Conservation (phyloP, 2,888 invertebrate species). For the Drosophila barbarae region DNA sequence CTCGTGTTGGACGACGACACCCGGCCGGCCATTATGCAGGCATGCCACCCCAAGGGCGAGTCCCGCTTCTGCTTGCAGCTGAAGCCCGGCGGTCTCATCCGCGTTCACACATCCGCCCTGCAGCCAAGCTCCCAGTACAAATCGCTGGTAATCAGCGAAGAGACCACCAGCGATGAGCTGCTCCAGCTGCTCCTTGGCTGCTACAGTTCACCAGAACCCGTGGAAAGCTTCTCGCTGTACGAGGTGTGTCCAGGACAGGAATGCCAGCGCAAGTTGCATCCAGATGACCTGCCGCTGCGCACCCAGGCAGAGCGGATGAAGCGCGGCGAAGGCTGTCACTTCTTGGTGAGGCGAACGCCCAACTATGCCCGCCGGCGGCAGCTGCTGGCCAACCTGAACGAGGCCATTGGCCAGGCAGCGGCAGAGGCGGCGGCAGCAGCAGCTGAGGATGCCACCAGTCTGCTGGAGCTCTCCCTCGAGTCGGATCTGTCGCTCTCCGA, state of each 20-base stretch:
- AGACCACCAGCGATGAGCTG: slow-evolving; percentile 93
- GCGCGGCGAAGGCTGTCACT: slow-evolving; percentile 86
- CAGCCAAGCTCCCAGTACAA: slow-evolving; percentile 96
- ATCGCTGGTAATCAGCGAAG: slow-evolving; percentile 92
- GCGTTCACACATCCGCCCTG: slow-evolving; percentile 94
- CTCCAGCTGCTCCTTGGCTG: slow-evolving; percentile 91
- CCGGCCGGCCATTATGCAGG: slow-evolving; percentile 93
- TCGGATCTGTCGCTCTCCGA: slow-evolving; percentile 71
- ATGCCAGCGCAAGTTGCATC: slow-evolving; percentile 92
- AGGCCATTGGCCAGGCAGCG: slow-evolving; percentile 60
- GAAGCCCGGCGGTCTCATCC: slow-evolving; percentile 93
- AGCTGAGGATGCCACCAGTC: slow-evolving; percentile 63
- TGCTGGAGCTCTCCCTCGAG: slow-evolving; percentile 76
- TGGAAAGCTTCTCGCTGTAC: slow-evolving; percentile 92
- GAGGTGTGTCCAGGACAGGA: slow-evolving; percentile 91
- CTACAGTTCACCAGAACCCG: slow-evolving; percentile 90
- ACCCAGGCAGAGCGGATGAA: slow-evolving; percentile 88
- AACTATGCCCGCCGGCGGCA: slow-evolving; percentile 83
- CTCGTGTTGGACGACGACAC: slow-evolving; percentile 93
- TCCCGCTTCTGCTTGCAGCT: slow-evolving; percentile 94
- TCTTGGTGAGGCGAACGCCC: slow-evolving; percentile 89
- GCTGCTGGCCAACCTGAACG: slow-evolving; percentile 76
- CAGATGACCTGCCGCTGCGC: slow-evolving; percentile 90
- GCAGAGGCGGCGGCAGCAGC: slow-evolving; percentile 45
- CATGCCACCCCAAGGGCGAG: slow-evolving; percentile 96